Base-by-base conservation (phyloP, 1,140 invertebrate species). In the Neodiprion virginianus region DNA sequence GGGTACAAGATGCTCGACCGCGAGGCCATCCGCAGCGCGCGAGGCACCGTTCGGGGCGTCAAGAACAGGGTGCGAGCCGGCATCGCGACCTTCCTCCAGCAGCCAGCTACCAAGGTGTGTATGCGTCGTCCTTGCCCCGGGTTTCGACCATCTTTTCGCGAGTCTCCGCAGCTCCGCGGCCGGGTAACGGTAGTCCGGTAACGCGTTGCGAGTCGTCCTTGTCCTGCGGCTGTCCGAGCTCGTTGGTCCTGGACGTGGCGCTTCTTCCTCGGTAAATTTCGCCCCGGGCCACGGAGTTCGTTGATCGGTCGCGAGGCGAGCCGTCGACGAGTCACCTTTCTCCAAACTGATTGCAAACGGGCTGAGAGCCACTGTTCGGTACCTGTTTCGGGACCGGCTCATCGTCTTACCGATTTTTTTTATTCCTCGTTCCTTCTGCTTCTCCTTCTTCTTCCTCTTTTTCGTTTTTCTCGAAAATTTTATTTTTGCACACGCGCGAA, bases 1-100 rank as follows among this genome's bases (percentile, higher is more conserved):
- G 95, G 95, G 7, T 92, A 93, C 78, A 94, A 94, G 87, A 94
- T 95, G 84, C 92, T 93, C 77, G 91, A 94, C 72, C 91, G 88
- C 68, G 91, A 92, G 82, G 95, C 95, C 71, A 96, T 97, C 83
- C 90, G 93, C 78, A 98, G 96, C 89, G 93, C 94, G 75, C 95
- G 95, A 84, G 97, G 97, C 48, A 98, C 96, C 3, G 95, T 98
- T 73, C 91, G 97, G 21, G 96, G 96, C 69, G 96, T 98, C 68
- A 97, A 96, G 88, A 98, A 98, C 89, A 91, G 96, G 79, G 97
- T 99, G 28, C 89, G 96, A 79, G 96, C 96, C 71, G 96, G 97
- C 76, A 98, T 98, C 80, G 96, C 95, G 14, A 98, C 96, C 7
- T 98, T 98, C 86, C 90, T 98, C 14, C 94, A 96, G 81, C 93